A percentile compares a stretch with the other conserved stretches of the same genome.
phyloP scores from a whole-genome alignment of 2,888 invertebrate species.

The Holacanthella duospinosa region DNA sequence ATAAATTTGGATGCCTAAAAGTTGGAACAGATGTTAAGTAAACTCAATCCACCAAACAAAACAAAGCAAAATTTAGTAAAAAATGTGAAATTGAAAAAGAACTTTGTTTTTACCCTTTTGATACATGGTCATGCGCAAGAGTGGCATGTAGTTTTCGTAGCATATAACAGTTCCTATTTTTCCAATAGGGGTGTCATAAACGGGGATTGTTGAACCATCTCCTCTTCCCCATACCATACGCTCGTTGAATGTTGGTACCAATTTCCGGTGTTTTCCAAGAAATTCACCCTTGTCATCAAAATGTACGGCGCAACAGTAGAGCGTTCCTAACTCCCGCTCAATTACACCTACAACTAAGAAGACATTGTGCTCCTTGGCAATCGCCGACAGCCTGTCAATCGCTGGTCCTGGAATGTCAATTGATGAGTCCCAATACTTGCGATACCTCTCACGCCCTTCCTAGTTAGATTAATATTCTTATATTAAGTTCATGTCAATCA shows the following conservation, averaged over 20 bases:
- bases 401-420: conserved; percentile 25
- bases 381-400: conserved; percentile 12
- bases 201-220: conserved; percentile 22
- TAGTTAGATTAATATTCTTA: too few species aligned
- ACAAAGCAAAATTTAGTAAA: too few species aligned
- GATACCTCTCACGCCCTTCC: conserved; percentile 24
- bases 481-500: too few species aligned
- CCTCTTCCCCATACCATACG: conserved; percentile 24
- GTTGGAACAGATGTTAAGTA: too few species aligned
- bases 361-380: conserved; percentile 18
- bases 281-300: conserved; percentile 17
- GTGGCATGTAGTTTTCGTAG: conserved; percentile 28
- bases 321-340: conserved; percentile 22
- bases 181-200: conserved; percentile 18
- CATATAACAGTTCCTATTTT: conserved; percentile 26
- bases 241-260: conserved; percentile 25
- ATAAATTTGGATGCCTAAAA: conserved; percentile 28
- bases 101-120: too few species aligned
- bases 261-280: conserved; percentile 23
- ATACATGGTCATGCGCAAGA: conserved; percentile 23
- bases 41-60: too few species aligned
- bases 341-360: conserved; percentile 25
- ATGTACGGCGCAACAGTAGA: conserved; percentile 24
- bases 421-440: conserved; percentile 21
- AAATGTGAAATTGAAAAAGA: too few species aligned